phyloP scores from a whole-genome alignment of 2,113 vertebrate species.

The Melierax canorus region DNA sequence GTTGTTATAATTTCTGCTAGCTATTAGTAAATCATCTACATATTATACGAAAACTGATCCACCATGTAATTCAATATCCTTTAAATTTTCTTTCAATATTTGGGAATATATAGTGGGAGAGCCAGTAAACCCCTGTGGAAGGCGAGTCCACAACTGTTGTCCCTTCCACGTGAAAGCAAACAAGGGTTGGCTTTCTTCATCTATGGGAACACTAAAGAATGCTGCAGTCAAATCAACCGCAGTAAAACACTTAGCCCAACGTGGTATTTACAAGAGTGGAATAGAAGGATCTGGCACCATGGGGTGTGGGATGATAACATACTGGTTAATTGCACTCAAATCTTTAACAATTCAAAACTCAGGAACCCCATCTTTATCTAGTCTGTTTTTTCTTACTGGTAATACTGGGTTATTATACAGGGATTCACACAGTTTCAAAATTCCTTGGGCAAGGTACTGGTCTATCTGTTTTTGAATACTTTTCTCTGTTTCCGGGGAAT shows the following conservation, averaged over 20 bases:
- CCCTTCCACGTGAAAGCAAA: background rate
- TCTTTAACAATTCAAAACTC: background rate
- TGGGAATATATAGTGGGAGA: background rate
- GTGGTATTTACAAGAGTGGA: background rate
- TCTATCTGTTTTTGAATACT: too few species aligned
- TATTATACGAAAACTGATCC: background rate
- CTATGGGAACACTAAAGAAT: background rate
- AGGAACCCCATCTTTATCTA: background rate
- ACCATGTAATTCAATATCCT: background rate
- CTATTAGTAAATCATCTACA: background rate
- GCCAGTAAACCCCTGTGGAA: background rate
- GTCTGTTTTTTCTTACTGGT: accelerated
- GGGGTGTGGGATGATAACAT: background rate
- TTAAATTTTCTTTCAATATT: background rate
- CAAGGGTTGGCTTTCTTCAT: background rate
- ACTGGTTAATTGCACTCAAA: background rate
- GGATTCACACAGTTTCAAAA: too few species aligned
- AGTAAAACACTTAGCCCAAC: background rate
- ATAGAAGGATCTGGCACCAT: background rate
- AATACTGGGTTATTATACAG: too few species aligned
- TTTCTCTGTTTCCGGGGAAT: too few species aligned
- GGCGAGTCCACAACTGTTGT: background rate
- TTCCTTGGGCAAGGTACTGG: too few species aligned
- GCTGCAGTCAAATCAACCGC: background rate
- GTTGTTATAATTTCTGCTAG: background rate